These are phyloP conservation scores for Peucedramus taeniatus DNA, from an alignment of 2,113 vertebrate species.

Conservation along the genomic window DNA sequence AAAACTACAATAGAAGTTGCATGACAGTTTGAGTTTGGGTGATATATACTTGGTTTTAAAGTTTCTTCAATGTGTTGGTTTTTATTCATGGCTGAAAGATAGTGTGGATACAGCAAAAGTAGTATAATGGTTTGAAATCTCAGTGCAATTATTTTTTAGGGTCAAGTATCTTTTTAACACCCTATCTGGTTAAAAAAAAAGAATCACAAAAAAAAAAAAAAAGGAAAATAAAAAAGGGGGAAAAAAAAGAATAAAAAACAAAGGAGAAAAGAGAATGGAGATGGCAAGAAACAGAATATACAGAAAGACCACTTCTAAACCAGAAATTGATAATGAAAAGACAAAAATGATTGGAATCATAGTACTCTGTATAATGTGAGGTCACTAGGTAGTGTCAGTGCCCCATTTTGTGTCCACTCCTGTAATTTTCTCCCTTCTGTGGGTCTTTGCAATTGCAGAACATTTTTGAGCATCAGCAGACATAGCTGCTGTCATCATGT, in stretches of 20 bases:
- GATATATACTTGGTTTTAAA: constrained; percentile 15
- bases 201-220: too few species aligned
- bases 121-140: neutral
- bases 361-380: neutral
- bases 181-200: neutral
- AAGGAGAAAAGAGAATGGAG: neutral
- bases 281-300: neutral
- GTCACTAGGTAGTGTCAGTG: neutral
- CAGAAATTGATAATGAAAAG: neutral
- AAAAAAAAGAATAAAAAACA: neutral
- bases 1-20: neutral
- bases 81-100: neutral
- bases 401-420: neutral
- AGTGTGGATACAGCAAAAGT: neutral
- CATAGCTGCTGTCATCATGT: neutral
- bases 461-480: neutral
- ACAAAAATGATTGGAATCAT: neutral
- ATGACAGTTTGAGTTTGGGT: neutral
- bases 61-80: neutral
- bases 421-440: neutral
- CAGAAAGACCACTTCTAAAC: neutral
- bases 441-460: neutral
- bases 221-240: too few species aligned
- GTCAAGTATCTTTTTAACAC: neutral
- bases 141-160: neutral